Percentiles rank a stretch among this genome's conserved stretches.
Conservation (phyloP, 1,140 invertebrate species). For the Diabrotica virgifera region DNA sequence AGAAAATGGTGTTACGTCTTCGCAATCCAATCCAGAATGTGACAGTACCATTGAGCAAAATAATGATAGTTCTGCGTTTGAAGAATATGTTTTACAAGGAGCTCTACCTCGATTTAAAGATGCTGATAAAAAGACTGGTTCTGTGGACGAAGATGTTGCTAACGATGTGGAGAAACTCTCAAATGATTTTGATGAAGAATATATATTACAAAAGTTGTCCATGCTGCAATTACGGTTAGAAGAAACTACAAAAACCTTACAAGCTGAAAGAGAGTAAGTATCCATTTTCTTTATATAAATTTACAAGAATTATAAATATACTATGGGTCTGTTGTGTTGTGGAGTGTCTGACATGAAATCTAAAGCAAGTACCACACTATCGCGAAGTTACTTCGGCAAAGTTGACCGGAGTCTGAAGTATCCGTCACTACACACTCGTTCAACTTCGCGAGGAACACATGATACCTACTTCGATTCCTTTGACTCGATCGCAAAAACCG, state of each 20-base stretch:
- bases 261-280: slow-evolving; percentile 69
- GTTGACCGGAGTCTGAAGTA: too few species aligned
- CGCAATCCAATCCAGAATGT: slow-evolving; percentile 40
- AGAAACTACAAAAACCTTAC: slow-evolving; percentile 71
- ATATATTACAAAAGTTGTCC: slow-evolving; percentile 63
- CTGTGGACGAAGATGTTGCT: neutral
- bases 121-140: slow-evolving; percentile 30
- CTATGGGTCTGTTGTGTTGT: too few species aligned
- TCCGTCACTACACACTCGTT: too few species aligned
- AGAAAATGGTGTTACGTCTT: slow-evolving; percentile 49
- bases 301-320: too few species aligned
- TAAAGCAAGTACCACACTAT: too few species aligned
- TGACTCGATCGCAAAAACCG: too few species aligned
- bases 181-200: slow-evolving; percentile 57
- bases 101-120: slow-evolving; percentile 61
- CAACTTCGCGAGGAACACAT: too few species aligned
- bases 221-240: slow-evolving; percentile 70
- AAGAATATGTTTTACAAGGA: slow-evolving; percentile 62
- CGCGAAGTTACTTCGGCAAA: too few species aligned
- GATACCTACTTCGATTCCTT: too few species aligned
- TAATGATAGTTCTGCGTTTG: slow-evolving; percentile 54
- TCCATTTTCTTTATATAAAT: neutral
- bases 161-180: slow-evolving; percentile 17
- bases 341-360: too few species aligned
- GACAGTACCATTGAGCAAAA: slow-evolving; percentile 42